Conservation (phyloP, 2,113 vertebrate genomes). For the Astur gentilis region DNA sequence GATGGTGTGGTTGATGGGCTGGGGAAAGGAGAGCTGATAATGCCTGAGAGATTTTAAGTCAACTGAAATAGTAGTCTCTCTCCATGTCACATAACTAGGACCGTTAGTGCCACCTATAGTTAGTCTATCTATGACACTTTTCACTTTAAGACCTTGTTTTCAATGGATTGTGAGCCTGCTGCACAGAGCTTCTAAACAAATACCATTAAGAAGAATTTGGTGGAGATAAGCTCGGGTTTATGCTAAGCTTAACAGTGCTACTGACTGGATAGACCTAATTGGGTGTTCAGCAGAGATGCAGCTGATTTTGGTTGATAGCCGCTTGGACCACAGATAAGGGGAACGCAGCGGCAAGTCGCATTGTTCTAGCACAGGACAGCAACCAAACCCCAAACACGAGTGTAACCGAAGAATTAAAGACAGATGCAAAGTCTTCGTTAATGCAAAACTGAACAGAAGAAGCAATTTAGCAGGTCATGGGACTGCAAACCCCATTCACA, state of each 20-base stretch:
- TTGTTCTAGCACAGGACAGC: not conserved
- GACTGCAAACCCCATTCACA: not conserved
- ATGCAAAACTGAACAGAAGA: not conserved
- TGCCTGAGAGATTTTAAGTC: not conserved
- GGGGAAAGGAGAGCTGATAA: not conserved
- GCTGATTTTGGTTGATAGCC: not conserved
- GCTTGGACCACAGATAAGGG: not conserved
- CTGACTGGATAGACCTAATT: not conserved
- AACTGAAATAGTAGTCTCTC: not conserved
- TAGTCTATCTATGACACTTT: not conserved
- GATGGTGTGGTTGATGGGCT: not conserved
- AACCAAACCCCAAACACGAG: not conserved
- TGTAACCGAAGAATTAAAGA: not conserved
- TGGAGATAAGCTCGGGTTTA: not conserved
- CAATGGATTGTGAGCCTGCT: not conserved
- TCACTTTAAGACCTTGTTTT: not conserved
- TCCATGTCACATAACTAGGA: not conserved
- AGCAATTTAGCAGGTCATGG: not conserved
- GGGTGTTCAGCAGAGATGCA: not conserved
- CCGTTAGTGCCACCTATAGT: constrained; percentile 44
- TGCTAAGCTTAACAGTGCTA: not conserved
- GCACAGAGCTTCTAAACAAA: not conserved
- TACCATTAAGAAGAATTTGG: not conserved
- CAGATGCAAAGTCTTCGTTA: not conserved
- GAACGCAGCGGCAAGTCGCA: accelerated